These are phyloP conservation scores for Indicator maculatus DNA, from an alignment of 2,113 vertebrate genomes.

Conservation along the genomic window DNA sequence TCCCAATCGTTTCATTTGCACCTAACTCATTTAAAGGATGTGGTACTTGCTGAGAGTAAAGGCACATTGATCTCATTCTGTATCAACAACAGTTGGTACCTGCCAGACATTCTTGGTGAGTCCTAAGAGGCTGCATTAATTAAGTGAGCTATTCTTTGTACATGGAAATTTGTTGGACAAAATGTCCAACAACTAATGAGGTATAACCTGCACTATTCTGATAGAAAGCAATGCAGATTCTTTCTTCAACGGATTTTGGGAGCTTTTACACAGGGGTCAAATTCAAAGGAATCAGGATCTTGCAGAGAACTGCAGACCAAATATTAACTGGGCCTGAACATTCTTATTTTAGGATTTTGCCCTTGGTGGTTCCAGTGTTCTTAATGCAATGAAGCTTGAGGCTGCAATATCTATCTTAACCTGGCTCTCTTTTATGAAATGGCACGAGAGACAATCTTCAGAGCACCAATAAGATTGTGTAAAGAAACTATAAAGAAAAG, in stretches of 20 bases:
- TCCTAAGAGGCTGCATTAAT: conserved; percentile 10
- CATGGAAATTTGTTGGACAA: neutral
- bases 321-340: neutral
- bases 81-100: conserved; percentile 27
- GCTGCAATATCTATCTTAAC: neutral
- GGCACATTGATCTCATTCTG: neutral
- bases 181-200: neutral
- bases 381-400: neutral
- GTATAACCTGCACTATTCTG: neutral
- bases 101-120: neutral
- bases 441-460: neutral
- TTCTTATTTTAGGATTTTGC: conserved; percentile 16
- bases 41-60: neutral
- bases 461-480: neutral
- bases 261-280: conserved; percentile 1
- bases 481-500: conserved; percentile 20
- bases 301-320: neutral
- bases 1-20: neutral
- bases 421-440: neutral
- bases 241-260: neutral
- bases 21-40: neutral
- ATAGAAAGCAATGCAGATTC: neutral
- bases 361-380: neutral
- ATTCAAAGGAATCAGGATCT: neutral
- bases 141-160: neutral